Evolutionary conservation across 2,888 invertebrate genomes (phyloP).

Genomic region (Monoplex corrugatus): DNA sequence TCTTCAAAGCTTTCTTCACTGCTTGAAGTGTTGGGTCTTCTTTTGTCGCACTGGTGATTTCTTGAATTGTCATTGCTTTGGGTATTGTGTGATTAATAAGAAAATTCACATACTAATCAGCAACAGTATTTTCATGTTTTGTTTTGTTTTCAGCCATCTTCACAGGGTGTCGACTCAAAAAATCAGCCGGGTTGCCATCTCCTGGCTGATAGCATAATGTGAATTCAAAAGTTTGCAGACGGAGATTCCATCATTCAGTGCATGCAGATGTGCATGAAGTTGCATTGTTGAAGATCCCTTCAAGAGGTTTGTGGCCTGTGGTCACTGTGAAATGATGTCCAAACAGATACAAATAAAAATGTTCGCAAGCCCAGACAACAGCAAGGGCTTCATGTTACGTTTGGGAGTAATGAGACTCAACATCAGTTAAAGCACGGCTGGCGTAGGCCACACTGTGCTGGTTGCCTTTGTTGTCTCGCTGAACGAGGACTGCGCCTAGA

Average conservation of each 20-base stretch:
- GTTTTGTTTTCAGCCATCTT: conserved; percentile 28
- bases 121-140: conserved; percentile 38
- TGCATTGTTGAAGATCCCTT: conserved; percentile 63
- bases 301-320: conserved; percentile 71
- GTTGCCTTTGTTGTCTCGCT: conserved; percentile 58
- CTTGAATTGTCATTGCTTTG: conserved; percentile 57
- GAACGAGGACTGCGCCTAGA: conserved; percentile 61
- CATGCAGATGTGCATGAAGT: conserved; percentile 61
- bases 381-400: conserved; percentile 68
- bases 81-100: conserved; percentile 55
- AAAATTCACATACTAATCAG: conserved; percentile 56
- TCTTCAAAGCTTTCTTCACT: conserved; percentile 56
- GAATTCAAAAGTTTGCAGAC: conserved; percentile 58
- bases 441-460: conserved; percentile 53
- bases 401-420: conserved; percentile 66
- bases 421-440: conserved; percentile 61
- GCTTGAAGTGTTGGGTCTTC: conserved; percentile 48
- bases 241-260: conserved; percentile 60
- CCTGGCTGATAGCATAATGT: conserved; percentile 59
- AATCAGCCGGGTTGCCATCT: conserved; percentile 63
- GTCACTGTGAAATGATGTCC: conserved; percentile 64
- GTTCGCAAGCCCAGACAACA: conserved; percentile 68
- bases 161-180: conserved; percentile 60
- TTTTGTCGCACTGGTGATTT: conserved; percentile 53
- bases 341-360: conserved; percentile 68